Conservation (phyloP, 2,888 invertebrate genomes). For the Polyommatus iphigenia region DNA sequence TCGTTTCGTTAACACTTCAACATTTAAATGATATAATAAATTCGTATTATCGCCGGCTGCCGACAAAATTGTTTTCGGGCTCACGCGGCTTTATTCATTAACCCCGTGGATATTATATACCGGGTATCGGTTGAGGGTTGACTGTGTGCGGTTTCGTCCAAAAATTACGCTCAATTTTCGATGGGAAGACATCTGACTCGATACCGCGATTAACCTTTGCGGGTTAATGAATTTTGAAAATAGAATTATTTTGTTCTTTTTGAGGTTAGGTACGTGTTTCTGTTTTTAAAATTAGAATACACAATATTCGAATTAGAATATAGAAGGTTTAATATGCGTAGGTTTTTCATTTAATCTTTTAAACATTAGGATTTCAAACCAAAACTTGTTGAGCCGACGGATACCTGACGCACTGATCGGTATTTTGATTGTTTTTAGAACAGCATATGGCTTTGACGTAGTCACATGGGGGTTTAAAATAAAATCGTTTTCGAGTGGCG, state of each 20-base stretch:
- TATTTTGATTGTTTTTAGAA: slow-evolving; percentile 18
- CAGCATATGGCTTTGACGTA: neutral
- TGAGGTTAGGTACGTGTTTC: neutral
- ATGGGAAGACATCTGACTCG: slow-evolving; percentile 21
- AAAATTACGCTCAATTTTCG: slow-evolving; percentile 25
- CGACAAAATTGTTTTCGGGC: slow-evolving; percentile 69
- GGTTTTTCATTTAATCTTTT: neutral
- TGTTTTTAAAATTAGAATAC: neutral
- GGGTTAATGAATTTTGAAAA: neutral
- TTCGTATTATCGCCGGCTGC: slow-evolving; percentile 67
- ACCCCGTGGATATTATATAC: slow-evolving; percentile 58
- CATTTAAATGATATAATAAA: slow-evolving; percentile 76
- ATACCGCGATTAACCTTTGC: slow-evolving; percentile 27
- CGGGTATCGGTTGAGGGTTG: slow-evolving; percentile 38
- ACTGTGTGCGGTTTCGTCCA: slow-evolving; percentile 33
- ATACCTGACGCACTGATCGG: neutral
- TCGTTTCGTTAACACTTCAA: slow-evolving; percentile 63
- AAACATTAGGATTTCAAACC: neutral
- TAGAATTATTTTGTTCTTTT: neutral
- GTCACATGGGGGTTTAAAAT: slow-evolving; percentile 52
- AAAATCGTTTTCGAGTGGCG: slow-evolving; percentile 53
- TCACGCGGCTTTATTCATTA: slow-evolving; percentile 67
- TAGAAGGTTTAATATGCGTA: neutral
- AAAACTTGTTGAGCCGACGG: slow-evolving; percentile 5
- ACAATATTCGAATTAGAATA: neutral